Evolutionary conservation across 2,888 invertebrate species (phyloP).

Genomic region (Oasisia sp.): DNA sequence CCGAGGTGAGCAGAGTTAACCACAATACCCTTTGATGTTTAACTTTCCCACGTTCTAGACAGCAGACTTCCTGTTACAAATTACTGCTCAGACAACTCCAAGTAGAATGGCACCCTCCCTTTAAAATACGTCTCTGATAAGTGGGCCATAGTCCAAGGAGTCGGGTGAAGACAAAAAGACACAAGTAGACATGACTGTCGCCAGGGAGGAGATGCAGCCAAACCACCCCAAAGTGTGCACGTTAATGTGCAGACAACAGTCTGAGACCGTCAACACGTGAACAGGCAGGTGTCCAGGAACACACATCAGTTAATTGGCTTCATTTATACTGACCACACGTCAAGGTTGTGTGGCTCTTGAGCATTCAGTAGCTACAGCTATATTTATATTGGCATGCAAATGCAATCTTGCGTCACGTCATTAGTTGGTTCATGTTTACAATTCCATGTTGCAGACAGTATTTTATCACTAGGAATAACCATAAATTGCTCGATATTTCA

Average conservation of each 20-base stretch:
- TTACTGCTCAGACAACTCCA: too few relatives aligned
- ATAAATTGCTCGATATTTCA: not conserved
- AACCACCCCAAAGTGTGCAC: not conserved
- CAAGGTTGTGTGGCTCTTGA: not conserved
- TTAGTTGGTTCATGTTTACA: not conserved
- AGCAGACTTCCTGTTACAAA: too few relatives aligned
- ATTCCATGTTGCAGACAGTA: not conserved
- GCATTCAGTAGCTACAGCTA: not conserved
- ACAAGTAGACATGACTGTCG: too few relatives aligned
- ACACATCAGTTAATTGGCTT: not conserved
- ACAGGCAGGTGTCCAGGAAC: not conserved
- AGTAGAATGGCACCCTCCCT: too few relatives aligned
- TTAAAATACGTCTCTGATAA: too few relatives aligned
- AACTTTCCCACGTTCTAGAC: too few relatives aligned
- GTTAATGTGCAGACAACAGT: not conserved
- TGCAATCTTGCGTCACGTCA: not conserved
- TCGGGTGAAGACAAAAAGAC: too few relatives aligned
- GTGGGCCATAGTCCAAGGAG: too few relatives aligned
- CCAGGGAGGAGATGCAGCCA: too few relatives aligned
- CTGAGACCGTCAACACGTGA: not conserved
- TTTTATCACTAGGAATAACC: not conserved
- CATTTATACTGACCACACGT: not conserved
- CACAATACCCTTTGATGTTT: too few relatives aligned
- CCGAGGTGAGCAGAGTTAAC: too few relatives aligned
- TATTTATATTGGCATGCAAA: not conserved